Evolutionary conservation across 2,113 vertebrate species (phyloP).

Genomic region (Salvator merianae): DNA sequence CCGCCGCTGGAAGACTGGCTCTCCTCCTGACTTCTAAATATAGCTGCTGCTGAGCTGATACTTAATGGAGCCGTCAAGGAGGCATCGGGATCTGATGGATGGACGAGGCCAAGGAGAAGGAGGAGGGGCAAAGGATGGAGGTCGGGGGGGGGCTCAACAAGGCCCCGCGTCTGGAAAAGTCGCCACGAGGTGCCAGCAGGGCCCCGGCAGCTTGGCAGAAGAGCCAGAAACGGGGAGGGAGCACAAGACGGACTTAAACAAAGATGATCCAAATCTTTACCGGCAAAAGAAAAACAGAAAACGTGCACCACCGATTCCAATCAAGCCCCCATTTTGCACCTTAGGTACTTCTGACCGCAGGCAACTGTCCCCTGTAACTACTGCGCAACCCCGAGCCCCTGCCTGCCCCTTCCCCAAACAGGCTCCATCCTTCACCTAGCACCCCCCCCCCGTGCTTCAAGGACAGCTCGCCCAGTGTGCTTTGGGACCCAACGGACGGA

Average conservation of each 20-base stretch:
- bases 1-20: constrained; percentile 12
- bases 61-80: constrained; percentile 46
- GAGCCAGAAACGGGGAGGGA: not conserved
- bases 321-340: not conserved
- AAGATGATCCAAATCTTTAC: too few relatives aligned
- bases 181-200: not conserved
- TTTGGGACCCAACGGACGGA: too few relatives aligned
- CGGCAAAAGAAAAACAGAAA: too few relatives aligned
- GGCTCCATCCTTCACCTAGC: too few relatives aligned
- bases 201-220: not conserved
- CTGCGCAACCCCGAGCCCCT: too few relatives aligned
- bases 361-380: too few relatives aligned
- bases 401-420: too few relatives aligned
- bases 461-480: too few relatives aligned
- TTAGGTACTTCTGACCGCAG: too few relatives aligned
- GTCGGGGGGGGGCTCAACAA: not conserved
- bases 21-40: constrained; percentile 49
- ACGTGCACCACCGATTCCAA: not conserved
- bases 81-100: constrained; percentile 46
- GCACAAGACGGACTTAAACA: too few relatives aligned
- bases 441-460: too few relatives aligned
- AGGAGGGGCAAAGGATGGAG: not conserved
- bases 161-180: not conserved
- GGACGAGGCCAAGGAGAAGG: not conserved
- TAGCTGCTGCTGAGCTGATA: constrained; percentile 5